Conservation (phyloP, 2,888 invertebrate genomes). For the Himalopsyche kuldschensis region DNA sequence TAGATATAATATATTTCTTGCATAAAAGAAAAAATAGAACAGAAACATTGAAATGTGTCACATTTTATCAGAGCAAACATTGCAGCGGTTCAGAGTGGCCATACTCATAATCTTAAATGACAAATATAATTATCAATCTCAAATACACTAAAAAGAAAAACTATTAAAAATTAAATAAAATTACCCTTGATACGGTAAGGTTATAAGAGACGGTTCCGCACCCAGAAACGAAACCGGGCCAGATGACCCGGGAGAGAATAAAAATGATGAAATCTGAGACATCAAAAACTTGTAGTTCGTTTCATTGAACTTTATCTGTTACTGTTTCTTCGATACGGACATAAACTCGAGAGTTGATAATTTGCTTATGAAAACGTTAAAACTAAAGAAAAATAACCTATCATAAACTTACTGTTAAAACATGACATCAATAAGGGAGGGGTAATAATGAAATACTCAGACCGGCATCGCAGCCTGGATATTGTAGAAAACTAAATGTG, state of each 20-base stretch:
- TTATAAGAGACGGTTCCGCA: no score
- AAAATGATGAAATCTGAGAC: no score
- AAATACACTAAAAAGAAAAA: not conserved
- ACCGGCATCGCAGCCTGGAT: no score
- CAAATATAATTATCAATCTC: not conserved
- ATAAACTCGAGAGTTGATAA: not conserved
- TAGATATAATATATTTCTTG: conserved; percentile 40
- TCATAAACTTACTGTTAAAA: not conserved
- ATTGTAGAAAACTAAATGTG: conserved; percentile 43
- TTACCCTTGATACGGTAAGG: no score
- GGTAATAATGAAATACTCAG: not conserved
- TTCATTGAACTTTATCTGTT: no score
- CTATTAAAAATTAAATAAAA: not conserved
- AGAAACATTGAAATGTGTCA: not conserved
- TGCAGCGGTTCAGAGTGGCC: not conserved
- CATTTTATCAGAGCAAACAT: not conserved
- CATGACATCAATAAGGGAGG: not conserved
- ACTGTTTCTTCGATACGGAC: no score
- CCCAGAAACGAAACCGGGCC: no score
- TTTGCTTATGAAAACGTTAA: not conserved
- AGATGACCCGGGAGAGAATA: no score
- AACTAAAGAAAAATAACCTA: not conserved
- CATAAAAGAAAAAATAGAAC: not conserved
- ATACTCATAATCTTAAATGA: not conserved
- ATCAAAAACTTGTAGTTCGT: no score